Percentiles rank a stretch among this genome's conserved stretches.
These are phyloP conservation scores for Standfussiana lucernea DNA, from an alignment of 2,888 invertebrate species.

Conservation along the genomic window DNA sequence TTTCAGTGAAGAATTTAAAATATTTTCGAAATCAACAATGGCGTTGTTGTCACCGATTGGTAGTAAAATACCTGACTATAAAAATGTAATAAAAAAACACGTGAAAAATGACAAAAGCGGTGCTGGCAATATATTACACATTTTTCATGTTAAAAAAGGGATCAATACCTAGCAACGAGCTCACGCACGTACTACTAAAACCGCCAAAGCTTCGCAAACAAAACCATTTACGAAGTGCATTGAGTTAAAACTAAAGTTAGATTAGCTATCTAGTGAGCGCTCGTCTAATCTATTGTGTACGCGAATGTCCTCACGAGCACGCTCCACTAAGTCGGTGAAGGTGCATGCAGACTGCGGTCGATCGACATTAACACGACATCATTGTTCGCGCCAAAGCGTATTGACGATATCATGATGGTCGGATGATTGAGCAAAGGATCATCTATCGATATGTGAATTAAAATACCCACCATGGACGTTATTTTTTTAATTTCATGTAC, in stretches of 20 bases:
- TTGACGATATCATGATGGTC: background rate
- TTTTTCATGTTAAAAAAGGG: background rate
- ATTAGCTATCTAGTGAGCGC: constrained; percentile 64
- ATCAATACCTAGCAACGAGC: background rate
- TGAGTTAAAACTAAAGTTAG: constrained; percentile 70
- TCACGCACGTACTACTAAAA: constrained; percentile 31
- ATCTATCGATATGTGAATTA: background rate
- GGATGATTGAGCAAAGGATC: background rate
- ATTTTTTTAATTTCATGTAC: too few species aligned
- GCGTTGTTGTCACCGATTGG: constrained; percentile 23
- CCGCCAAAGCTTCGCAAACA: constrained; percentile 34
- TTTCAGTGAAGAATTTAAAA: constrained; percentile 33
- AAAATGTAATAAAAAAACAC: background rate
- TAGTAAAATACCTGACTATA: background rate
- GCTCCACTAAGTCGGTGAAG: constrained; percentile 38
- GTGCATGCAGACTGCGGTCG: constrained; percentile 9
- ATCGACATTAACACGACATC: background rate
- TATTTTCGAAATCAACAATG: constrained; percentile 13
- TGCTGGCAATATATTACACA: background rate
- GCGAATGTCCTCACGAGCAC: constrained; percentile 55
- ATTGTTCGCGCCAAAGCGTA: background rate
- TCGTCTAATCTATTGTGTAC: constrained; percentile 64
- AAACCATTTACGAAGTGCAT: constrained; percentile 66
- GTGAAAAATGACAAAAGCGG: background rate
- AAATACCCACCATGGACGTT: too few species aligned